Conservation (phyloP, 2,797 vertebrate species). For the Perdix hodgsoniae region DNA sequence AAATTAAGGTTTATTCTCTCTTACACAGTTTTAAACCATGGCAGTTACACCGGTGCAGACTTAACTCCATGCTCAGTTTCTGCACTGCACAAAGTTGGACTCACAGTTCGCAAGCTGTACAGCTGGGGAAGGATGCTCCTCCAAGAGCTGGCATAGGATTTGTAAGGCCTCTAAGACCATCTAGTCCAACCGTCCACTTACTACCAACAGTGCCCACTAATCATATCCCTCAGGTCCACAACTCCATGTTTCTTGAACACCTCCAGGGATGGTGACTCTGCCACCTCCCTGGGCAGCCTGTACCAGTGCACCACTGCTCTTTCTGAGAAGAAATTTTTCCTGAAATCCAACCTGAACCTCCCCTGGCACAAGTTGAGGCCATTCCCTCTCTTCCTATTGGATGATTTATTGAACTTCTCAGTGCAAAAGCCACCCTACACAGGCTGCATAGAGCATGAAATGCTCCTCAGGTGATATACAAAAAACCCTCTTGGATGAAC, state of each 20-base stretch:
- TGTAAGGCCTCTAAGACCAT: too few relatives aligned
- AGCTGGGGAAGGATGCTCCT: neutral
- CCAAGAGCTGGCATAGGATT: neutral
- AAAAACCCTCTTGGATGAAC: neutral
- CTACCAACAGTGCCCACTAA: too few relatives aligned
- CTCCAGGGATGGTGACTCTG: too few relatives aligned
- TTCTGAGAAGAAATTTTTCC: too few relatives aligned
- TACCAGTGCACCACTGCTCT: too few relatives aligned
- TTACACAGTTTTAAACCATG: neutral
- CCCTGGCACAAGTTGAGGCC: too few relatives aligned
- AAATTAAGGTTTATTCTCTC: neutral
- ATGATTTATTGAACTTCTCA: neutral
- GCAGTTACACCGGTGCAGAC: neutral
- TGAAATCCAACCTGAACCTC: too few relatives aligned
- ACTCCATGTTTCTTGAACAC: too few relatives aligned
- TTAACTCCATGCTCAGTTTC: neutral
- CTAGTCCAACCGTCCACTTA: too few relatives aligned
- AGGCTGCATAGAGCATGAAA: neutral
- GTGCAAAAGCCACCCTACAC: neutral
- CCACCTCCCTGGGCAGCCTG: too few relatives aligned
- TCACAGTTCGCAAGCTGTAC: rapidly evolving
- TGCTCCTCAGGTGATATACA: neutral
- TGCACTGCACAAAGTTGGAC: neutral
- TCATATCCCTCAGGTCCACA: too few relatives aligned
- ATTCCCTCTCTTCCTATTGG: too few relatives aligned